Evolutionary conservation across 2,888 invertebrate species (phyloP).

Genomic region (Gryllus longicercus): DNA sequence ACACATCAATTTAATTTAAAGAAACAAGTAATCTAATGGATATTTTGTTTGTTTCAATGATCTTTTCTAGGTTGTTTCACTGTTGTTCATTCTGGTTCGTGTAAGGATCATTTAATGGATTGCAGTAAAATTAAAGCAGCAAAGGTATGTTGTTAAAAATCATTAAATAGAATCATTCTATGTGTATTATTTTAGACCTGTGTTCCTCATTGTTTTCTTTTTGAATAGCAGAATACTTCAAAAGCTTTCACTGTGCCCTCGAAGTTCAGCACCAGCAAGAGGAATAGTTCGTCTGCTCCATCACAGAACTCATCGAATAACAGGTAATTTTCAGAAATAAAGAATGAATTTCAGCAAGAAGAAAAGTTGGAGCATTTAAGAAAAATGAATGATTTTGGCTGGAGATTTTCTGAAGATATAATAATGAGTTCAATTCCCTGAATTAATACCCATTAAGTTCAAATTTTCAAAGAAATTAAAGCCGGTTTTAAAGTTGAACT

Average conservation of each 20-base stretch:
- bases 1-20: no score
- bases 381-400: no score
- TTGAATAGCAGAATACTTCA: background rate
- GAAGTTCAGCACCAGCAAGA: slow-evolving; percentile 3
- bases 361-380: no score
- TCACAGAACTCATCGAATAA: background rate
- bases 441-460: no score
- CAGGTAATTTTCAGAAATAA: background rate
- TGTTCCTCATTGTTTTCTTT: background rate
- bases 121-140: slow-evolving; percentile 65
- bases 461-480: no score
- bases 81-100: slow-evolving; percentile 80
- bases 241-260: background rate
- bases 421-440: no score
- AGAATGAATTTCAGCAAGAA: no score
- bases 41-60: slow-evolving; percentile 41
- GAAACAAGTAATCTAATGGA: background rate
- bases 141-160: slow-evolving; percentile 30
- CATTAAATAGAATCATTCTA: background rate
- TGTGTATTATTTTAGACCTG: slow-evolving; percentile 11
- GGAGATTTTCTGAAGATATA: no score
- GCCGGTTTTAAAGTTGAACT: no score
- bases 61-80: slow-evolving; percentile 70
- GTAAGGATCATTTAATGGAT: slow-evolving; percentile 83
- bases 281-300: background rate